Conservation (phyloP, 2,113 vertebrate species). For the Motacilla alba region DNA sequence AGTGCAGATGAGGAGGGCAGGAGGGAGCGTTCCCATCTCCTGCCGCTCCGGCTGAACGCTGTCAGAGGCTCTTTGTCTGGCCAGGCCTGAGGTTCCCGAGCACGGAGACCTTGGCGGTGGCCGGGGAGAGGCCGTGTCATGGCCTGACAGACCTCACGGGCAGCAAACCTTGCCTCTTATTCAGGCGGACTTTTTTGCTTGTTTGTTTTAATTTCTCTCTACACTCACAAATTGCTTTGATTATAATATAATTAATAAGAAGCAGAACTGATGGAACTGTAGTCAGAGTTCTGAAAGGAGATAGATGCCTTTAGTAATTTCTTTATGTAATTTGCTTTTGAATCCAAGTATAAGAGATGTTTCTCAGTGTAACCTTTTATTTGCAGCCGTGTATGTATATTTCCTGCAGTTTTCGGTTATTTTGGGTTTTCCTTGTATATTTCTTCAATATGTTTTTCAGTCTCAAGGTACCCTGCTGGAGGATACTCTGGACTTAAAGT, state of each 20-base stretch:
- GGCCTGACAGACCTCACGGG: background rate
- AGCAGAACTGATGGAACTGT: background rate
- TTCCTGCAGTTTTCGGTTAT: background rate
- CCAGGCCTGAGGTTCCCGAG: background rate
- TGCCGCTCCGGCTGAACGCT: background rate
- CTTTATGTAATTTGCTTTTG: background rate
- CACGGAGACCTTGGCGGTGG: background rate
- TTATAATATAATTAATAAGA: background rate
- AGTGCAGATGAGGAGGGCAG: background rate
- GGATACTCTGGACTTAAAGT: background rate
- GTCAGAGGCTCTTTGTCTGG: slow-evolving; percentile 43
- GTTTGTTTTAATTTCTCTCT: background rate
- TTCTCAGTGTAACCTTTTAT: background rate
- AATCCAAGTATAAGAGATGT: background rate
- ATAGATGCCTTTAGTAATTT: background rate
- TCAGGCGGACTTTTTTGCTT: background rate
- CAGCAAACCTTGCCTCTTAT: background rate
- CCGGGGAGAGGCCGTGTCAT: background rate
- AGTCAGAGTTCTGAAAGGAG: background rate
- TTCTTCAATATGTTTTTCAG: background rate
- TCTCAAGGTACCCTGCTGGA: background rate
- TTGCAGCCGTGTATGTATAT: background rate
- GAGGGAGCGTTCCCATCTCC: background rate
- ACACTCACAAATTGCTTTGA: background rate
- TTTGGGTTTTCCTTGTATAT: background rate